Base-by-base conservation (phyloP, 2,888 invertebrate species). In the Dusona sp. region DNA sequence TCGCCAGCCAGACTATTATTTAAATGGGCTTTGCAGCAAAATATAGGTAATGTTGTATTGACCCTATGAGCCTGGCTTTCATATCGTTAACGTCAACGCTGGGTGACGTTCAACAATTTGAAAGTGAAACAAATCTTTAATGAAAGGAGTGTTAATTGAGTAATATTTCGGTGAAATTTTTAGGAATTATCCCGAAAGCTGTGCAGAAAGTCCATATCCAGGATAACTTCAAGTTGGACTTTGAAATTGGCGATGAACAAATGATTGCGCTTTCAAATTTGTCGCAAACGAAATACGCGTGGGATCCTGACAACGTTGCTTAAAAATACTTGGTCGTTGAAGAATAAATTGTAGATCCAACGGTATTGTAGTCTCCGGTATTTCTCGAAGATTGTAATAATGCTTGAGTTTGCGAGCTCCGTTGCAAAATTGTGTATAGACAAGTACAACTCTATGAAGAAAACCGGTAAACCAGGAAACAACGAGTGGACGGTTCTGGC, bases 401-500 rank as follows among this genome's bases (percentile, higher is more conserved):
- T 91, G 90, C 87, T 88, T 33, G 88, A 87, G 65, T 91, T 95
- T 85, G 94, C 95, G 11, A 94, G 96, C 88, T 89, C 92, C 88
- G 94, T 97, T 84, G 96, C 96, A 1, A 92, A 95, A 88, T 91
- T 96, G 29, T 97, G 97, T 91, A 94, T 96, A 51, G 92, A 95
- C 75, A 95, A 96, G 88, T 97, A 96, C 90, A 92, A 94, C 29
- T 94, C 93, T 16, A 93, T 98, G 61, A 96, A 97, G 0, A 98
- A 97, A 95, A 96, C 96, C 75, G 98, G 98, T 0, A 98, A 98
- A 95, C 98, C 98, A 0, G 95, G 95, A 29, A 91, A 92, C 45
- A 95, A 94, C 82, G 97, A 99, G 94, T 99, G 98, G 98, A 98
- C 98, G 2, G 96, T 98, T 29, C 92, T 98, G 45, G 96, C 98